Conservation (phyloP, 2,888 invertebrate species). For the Balanococcus diminutus region DNA sequence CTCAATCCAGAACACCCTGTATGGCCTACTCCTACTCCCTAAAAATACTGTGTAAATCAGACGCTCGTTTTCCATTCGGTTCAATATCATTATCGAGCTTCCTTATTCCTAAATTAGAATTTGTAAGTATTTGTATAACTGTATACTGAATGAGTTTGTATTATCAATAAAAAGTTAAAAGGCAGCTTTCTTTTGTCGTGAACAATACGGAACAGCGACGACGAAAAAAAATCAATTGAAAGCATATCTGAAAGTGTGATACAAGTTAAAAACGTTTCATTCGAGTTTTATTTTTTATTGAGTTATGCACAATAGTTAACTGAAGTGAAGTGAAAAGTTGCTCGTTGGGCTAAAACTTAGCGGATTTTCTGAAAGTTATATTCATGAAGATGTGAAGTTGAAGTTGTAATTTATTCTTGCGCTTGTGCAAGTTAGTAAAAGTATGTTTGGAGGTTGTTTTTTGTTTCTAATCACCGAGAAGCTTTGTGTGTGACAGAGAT, state of each 20-base stretch:
- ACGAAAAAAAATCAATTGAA: constrained; percentile 4
- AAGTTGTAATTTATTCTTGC: constrained; percentile 24
- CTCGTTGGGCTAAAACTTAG: neutral
- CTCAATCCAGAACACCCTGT: no score
- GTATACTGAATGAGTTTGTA: no score
- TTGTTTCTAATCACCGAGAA: constrained; percentile 30
- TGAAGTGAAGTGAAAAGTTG: constrained; percentile 27
- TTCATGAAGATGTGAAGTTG: constrained; percentile 26
- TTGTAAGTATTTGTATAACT: no score
- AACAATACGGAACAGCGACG: neutral
- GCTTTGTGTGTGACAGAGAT: constrained; percentile 21
- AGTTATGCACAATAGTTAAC: neutral
- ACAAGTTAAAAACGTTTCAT: neutral
- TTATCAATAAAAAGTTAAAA: neutral
- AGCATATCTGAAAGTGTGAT: constrained; percentile 1
- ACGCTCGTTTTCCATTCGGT: no score
- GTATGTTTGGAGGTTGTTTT: constrained; percentile 3
- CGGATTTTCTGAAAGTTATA: constrained; percentile 25
- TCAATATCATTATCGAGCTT: no score
- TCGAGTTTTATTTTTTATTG: constrained; percentile 26
- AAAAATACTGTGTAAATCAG: no score
- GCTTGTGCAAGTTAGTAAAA: neutral
- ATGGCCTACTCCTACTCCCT: no score
- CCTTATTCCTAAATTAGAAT: no score
- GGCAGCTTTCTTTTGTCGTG: neutral